Percentiles rank a stretch among this genome's conserved stretches.
phyloP scores from a whole-genome alignment of 2,797 vertebrate genomes.

The Acropternis orthonyx region DNA sequence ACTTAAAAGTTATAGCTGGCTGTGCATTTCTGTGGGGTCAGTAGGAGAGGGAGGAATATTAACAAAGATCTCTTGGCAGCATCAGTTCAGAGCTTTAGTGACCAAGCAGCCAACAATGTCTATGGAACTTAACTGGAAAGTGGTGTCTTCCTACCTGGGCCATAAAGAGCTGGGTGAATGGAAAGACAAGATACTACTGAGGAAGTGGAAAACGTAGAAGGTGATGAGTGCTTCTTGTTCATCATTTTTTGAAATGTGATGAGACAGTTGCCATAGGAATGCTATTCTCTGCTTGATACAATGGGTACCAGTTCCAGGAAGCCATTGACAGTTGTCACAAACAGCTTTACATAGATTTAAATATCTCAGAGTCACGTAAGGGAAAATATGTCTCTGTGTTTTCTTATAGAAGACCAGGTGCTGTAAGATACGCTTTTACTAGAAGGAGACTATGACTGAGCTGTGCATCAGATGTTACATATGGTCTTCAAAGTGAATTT shows the following conservation, averaged over 20 bases:
- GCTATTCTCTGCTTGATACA: not conserved
- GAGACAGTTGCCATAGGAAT: constrained; percentile 52
- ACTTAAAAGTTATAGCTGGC: not conserved
- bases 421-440: not conserved
- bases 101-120: not conserved
- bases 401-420: not conserved
- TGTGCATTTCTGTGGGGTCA: not conserved
- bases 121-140: not conserved
- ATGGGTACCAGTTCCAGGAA: not conserved
- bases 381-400: not conserved
- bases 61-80: not conserved
- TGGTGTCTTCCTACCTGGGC: not conserved
- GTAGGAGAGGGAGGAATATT: not conserved
- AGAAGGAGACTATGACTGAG: not conserved
- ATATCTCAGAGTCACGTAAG: not conserved
- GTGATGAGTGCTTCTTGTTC: not conserved
- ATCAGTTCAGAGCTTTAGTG: not conserved
- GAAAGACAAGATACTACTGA: not conserved
- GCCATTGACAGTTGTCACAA: constrained; percentile 1
- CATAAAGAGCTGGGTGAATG: not conserved
- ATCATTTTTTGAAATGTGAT: not conserved
- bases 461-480: not conserved
- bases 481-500: not conserved
- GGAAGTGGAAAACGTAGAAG: not conserved
- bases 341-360: constrained; percentile 14